phyloP scores from a whole-genome alignment of 2,113 vertebrate species.

The Dasyornis broadbenti region DNA sequence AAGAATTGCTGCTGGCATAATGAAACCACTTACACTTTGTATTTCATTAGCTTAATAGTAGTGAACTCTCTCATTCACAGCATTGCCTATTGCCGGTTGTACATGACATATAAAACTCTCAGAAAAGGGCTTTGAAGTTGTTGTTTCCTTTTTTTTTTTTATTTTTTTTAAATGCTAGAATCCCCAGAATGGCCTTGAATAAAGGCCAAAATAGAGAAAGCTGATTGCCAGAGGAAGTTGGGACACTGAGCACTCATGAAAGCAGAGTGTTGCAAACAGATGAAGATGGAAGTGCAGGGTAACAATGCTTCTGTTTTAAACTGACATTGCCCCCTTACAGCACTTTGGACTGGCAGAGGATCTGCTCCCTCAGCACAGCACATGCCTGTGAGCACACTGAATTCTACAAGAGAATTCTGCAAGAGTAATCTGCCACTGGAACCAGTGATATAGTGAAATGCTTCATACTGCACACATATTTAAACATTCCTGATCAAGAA shows the following conservation, averaged over 20 bases:
- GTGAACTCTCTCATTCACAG: conserved; percentile 19
- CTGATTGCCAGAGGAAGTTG: neutral
- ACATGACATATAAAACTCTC: neutral
- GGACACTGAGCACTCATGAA: neutral
- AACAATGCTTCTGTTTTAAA: neutral
- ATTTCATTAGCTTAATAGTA: conserved; percentile 45
- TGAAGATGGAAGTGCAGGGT: neutral
- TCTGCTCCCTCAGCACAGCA: neutral
- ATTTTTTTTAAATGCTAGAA: neutral
- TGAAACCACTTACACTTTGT: conserved; percentile 23
- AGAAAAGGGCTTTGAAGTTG: neutral
- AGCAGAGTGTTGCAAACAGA: neutral
- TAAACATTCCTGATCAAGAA: neutral
- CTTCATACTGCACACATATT: neutral
- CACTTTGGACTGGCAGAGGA: neutral
- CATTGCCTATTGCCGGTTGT: neutral
- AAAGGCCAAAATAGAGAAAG: neutral
- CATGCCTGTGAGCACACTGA: neutral
- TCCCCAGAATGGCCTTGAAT: neutral
- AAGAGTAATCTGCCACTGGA: neutral
- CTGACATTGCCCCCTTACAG: neutral
- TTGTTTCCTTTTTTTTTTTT: neutral
- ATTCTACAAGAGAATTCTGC: neutral
- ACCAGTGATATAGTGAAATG: neutral
- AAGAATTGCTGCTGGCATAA: conserved; percentile 34